Conservation (phyloP, 2,113 vertebrate genomes). For the Apteryx mantelli region DNA sequence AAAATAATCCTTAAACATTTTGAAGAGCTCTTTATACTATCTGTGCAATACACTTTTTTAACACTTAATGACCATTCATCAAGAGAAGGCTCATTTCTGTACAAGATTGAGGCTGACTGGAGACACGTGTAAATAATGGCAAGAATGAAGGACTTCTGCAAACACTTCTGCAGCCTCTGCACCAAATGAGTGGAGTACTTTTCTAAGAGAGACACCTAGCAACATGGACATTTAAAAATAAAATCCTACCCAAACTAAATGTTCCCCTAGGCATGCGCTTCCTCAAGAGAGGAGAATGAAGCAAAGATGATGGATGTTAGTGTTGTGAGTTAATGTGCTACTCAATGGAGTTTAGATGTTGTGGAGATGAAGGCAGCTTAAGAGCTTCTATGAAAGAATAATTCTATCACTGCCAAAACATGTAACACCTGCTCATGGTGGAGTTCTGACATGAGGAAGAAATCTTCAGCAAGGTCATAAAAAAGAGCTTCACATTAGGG, state of each 20-base stretch:
- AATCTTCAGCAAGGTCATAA: background rate
- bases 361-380: constrained; percentile 21
- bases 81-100: background rate
- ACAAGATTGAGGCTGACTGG: background rate
- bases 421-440: background rate
- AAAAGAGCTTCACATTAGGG: background rate
- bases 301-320: constrained; percentile 36
- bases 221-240: background rate
- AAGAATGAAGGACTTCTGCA: background rate
- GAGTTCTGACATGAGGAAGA: constrained; percentile 19
- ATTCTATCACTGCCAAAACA: constrained; percentile 26
- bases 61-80: background rate
- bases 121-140: background rate
- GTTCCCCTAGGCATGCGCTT: background rate
- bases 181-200: background rate
- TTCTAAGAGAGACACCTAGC: background rate
- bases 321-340: constrained; percentile 40
- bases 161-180: background rate
- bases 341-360: constrained; percentile 29
- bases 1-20: background rate
- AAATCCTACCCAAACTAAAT: background rate
- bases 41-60: background rate
- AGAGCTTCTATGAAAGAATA: constrained; percentile 53
- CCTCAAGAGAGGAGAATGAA: background rate
- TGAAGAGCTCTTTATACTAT: background rate